These are phyloP conservation scores for Acropora tenuis DNA, from an alignment of 64 coral and sea anemone species.

Conservation along the genomic window DNA sequence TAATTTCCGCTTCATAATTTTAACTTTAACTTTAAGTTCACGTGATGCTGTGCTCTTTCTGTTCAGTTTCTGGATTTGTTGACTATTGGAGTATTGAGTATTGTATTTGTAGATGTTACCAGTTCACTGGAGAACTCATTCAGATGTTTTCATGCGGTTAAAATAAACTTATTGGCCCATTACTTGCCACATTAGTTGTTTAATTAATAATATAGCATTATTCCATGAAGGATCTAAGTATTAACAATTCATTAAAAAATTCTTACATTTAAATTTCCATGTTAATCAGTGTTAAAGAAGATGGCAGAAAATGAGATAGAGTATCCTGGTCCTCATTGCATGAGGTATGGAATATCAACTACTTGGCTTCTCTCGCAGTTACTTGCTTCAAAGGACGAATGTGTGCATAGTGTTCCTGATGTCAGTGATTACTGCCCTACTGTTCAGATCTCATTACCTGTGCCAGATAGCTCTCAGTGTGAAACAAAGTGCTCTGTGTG, in stretches of 20 bases:
- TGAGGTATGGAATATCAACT: constrained; percentile 41
- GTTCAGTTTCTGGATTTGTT: too few relatives aligned
- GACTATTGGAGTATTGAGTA: neutral
- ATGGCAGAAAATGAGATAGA: constrained; percentile 44
- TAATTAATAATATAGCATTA: too few relatives aligned
- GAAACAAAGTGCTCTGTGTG: constrained; percentile 45
- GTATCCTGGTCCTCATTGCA: constrained; percentile 48
- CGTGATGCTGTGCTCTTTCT: too few relatives aligned
- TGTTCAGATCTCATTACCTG: constrained; percentile 44
- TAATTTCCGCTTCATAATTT: neutral
- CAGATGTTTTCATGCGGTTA: constrained; percentile 30
- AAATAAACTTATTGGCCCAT: constrained; percentile 44
- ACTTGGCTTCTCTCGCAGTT: constrained; percentile 35
- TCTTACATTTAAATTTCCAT: constrained; percentile 1
- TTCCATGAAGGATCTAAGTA: too few relatives aligned
- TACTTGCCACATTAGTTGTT: neutral
- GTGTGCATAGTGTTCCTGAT: constrained; percentile 46
- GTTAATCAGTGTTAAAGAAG: constrained; percentile 17
- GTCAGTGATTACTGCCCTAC: constrained; percentile 42
- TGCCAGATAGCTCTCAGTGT: constrained; percentile 28
- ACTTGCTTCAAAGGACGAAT: constrained; percentile 11
- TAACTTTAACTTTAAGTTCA: neutral
- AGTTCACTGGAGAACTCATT: constrained; percentile 9
- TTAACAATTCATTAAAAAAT: too few relatives aligned
- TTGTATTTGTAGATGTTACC: neutral